These are phyloP conservation scores for Chrysogorgia sp. DNA, from an alignment of 92 coral and sea anemone species.

Conservation along the genomic window DNA sequence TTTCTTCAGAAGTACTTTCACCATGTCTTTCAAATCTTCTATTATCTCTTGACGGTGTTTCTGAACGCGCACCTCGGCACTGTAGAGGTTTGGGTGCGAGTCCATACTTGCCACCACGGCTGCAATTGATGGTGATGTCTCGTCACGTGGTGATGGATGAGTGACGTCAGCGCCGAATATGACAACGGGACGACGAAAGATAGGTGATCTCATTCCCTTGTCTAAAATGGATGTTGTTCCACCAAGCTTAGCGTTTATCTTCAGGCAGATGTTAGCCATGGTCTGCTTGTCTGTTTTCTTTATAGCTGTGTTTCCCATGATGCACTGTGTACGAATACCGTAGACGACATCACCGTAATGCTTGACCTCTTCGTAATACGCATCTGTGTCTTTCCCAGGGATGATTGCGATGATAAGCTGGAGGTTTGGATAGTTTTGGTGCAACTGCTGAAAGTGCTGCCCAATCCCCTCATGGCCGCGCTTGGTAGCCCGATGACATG, in stretches of 20 bases:
- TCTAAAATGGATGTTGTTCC: conserved; percentile 81
- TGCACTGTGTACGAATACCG: conserved; percentile 87
- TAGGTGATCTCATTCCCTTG: conserved; percentile 81
- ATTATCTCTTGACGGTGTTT: conserved; percentile 89
- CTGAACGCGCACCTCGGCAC: conserved; percentile 95
- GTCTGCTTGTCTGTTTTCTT: conserved; percentile 64
- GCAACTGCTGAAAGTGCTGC: conserved; percentile 73
- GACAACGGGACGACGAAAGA: conserved; percentile 87
- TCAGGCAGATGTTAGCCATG: conserved; percentile 85
- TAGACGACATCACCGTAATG: conserved; percentile 79
- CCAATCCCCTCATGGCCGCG: conserved; percentile 57
- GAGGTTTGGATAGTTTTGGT: conserved; percentile 58
- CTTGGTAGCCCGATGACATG: conserved; percentile 12
- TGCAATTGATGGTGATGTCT: conserved; percentile 86
- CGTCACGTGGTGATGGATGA: conserved; percentile 94
- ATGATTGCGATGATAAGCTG: conserved; percentile 68
- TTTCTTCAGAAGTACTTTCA: conserved; percentile 79
- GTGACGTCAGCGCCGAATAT: conserved; percentile 97
- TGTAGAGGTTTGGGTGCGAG: conserved; percentile 92
- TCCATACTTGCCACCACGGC: conserved; percentile 99
- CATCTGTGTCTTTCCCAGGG: conserved; percentile 72
- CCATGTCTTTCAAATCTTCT: conserved; percentile 95
- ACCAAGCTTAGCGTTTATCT: conserved; percentile 95
- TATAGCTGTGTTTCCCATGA: conserved; percentile 69
- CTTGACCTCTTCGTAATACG: conserved; percentile 68